phyloP scores from a whole-genome alignment of 2,797 vertebrate genomes.

The Lacerta agilis region DNA sequence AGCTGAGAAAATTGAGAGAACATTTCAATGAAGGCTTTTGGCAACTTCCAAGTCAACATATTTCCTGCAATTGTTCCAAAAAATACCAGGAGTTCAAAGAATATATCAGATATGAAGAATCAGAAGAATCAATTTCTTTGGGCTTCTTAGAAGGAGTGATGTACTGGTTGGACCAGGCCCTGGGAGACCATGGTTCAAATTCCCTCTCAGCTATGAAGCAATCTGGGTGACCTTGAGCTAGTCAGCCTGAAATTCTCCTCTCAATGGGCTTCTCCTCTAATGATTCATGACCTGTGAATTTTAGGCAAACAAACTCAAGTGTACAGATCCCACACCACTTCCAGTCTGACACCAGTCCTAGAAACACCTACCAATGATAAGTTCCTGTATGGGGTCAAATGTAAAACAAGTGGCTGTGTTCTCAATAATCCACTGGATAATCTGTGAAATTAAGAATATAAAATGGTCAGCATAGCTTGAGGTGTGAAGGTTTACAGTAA shows the following conservation, averaged over 20 bases:
- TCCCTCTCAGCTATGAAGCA: too few species aligned
- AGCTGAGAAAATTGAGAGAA: slow-evolving; percentile 75
- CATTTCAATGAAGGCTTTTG: background rate
- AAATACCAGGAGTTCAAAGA: slow-evolving; percentile 20
- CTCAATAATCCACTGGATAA: slow-evolving; percentile 92
- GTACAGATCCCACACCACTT: background rate
- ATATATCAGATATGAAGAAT: slow-evolving; percentile 11
- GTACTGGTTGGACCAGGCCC: too few species aligned
- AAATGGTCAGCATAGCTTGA: slow-evolving; percentile 30
- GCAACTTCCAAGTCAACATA: background rate
- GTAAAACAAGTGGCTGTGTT: slow-evolving; percentile 82
- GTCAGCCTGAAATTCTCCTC: background rate
- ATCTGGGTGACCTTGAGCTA: too few species aligned
- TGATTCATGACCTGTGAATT: background rate
- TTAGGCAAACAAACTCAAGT: background rate
- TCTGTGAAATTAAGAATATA: slow-evolving; percentile 75
- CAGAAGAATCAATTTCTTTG: background rate
- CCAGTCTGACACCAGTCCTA: slow-evolving; percentile 1
- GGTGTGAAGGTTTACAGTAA: background rate
- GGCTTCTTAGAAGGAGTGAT: too few species aligned
- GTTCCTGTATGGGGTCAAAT: slow-evolving; percentile 95
- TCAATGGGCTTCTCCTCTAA: background rate
- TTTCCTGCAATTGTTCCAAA: background rate
- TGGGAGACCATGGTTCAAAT: too few species aligned
- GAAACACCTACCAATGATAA: slow-evolving; percentile 88